Percentiles rank a stretch among this genome's conserved stretches.
Conservation (phyloP, 1,140 invertebrate genomes). For the Sycobia sp. region DNA sequence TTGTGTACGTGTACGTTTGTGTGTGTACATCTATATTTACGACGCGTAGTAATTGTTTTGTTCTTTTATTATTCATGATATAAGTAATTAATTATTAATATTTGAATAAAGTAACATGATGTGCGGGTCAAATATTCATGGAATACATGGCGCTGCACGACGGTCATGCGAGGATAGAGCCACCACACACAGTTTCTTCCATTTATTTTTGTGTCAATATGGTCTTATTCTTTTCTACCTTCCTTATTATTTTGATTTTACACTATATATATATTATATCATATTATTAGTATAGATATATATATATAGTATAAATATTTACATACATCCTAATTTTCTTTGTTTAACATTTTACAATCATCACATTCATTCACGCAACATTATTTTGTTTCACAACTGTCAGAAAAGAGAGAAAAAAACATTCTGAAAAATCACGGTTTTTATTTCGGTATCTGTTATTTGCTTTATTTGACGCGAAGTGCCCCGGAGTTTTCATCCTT, state of each 20-base stretch:
- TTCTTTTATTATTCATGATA: constrained; percentile 56
- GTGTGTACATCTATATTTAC: constrained; percentile 40
- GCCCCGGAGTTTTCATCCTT: constrained; percentile 34
- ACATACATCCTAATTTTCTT: constrained; percentile 46
- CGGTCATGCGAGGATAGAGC: constrained; percentile 59
- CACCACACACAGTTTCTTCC: constrained; percentile 51
- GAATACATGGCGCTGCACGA: constrained; percentile 55
- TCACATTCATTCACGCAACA: constrained; percentile 46
- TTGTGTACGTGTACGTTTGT: constrained; percentile 31
- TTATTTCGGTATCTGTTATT: constrained; percentile 24
- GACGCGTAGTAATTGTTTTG: constrained; percentile 39
- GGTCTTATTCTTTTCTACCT: constrained; percentile 28
- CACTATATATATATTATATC: constrained; percentile 54
- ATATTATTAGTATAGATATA: constrained; percentile 47
- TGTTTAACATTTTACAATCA: constrained; percentile 47
- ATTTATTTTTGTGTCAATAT: constrained; percentile 43
- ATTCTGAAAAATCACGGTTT: constrained; percentile 43
- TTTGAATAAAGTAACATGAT: constrained; percentile 59
- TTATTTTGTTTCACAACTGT: constrained; percentile 22
- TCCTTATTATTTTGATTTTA: constrained; percentile 38
- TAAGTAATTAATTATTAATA: constrained; percentile 59
- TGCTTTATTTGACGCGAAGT: constrained; percentile 15
- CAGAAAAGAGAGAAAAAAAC: constrained; percentile 46
- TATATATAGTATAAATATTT: constrained; percentile 57
- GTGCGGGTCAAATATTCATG: constrained; percentile 57